phyloP scores from a whole-genome alignment of 2,797 vertebrate genomes.

The Loris lydekkerianus region DNA sequence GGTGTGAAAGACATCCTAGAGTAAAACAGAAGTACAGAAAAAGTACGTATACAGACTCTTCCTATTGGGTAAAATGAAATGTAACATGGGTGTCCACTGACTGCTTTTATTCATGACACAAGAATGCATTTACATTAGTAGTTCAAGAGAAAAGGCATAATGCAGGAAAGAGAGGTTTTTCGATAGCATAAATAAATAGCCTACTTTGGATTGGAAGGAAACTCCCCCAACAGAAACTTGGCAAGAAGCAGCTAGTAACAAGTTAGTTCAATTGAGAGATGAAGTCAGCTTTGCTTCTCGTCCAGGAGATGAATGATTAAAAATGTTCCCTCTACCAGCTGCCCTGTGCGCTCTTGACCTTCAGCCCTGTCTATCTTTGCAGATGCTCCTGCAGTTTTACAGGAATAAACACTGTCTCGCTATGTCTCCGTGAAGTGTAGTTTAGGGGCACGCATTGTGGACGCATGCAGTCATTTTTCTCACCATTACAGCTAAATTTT shows the following conservation, averaged over 20 bases:
- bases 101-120: conserved; percentile 11
- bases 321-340: conserved; percentile 10
- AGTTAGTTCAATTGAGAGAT: background rate
- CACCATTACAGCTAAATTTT: conserved; percentile 67
- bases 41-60: background rate
- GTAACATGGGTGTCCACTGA: background rate
- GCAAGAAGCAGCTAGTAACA: conserved; percentile 48
- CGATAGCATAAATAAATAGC: conserved; percentile 67
- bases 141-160: conserved; percentile 37
- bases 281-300: conserved; percentile 55
- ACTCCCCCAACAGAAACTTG: conserved; percentile 54
- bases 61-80: conserved; percentile 26
- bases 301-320: conserved; percentile 68
- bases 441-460: conserved; percentile 31
- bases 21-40: conserved; percentile 24
- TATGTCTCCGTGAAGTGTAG: conserved; percentile 27
- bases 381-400: conserved; percentile 58
- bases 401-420: conserved; percentile 38
- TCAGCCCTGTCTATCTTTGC: background rate
- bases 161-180: conserved; percentile 35
- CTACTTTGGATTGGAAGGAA: conserved; percentile 24
- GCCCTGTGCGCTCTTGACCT: conserved; percentile 61
- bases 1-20: background rate
- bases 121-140: background rate
- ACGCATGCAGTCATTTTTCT: conserved; percentile 49